These are phyloP conservation scores for Willisornis vidua DNA, from an alignment of 2,113 vertebrate species.

Conservation along the genomic window DNA sequence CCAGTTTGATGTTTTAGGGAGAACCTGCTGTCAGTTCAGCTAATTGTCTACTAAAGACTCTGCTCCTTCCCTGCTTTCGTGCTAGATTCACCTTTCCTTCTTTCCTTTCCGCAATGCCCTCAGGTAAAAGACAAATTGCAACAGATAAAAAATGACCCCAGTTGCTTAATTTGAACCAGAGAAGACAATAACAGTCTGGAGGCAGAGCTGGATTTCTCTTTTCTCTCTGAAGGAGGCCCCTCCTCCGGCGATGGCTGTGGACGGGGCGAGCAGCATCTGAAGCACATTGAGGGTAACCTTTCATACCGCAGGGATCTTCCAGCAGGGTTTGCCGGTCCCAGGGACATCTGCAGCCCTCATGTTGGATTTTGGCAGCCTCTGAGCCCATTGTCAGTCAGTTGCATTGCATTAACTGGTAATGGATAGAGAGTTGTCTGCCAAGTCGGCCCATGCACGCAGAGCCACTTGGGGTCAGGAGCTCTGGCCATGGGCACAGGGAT, in stretches of 20 bases:
- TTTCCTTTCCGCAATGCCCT: neutral
- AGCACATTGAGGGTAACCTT: constrained; percentile 63
- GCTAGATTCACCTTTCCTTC: constrained; percentile 10
- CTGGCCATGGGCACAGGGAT: rapidly evolving
- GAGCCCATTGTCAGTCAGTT: constrained; percentile 65
- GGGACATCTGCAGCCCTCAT: constrained; percentile 72
- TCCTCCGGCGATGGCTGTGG: constrained; percentile 9
- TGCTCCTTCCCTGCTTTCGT: neutral
- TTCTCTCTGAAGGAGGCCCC: neutral
- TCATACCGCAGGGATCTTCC: constrained; percentile 11
- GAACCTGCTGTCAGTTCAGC: neutral
- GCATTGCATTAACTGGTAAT: constrained; percentile 37
- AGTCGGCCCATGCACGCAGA: neutral
- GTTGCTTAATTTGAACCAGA: constrained; percentile 64
- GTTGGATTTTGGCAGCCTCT: constrained; percentile 61
- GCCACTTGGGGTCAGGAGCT: neutral
- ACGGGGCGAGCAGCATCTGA: constrained; percentile 56
- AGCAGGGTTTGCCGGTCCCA: constrained; percentile 23
- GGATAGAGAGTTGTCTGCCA: neutral
- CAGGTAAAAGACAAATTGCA: constrained; percentile 50
- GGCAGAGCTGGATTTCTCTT: constrained; percentile 38
- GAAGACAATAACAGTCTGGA: constrained; percentile 7
- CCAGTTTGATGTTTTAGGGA: neutral
- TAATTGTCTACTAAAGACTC: neutral
- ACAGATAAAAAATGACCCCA: neutral